Base-by-base conservation (phyloP, 2,888 invertebrate genomes). In the Portevinia maculata region DNA sequence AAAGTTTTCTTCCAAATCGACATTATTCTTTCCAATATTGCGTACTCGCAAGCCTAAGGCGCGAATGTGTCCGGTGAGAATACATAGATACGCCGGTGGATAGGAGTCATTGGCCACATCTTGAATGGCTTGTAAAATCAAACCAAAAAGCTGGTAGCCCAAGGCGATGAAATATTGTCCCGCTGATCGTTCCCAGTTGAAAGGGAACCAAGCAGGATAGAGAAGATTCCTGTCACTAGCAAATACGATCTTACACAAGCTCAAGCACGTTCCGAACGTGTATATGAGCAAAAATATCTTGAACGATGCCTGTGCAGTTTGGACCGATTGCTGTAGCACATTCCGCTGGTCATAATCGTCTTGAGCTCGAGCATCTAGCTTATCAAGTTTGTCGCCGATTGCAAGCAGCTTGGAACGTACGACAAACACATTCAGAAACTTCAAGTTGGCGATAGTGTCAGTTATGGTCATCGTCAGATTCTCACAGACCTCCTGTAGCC, bases 31-130 rank as follows among this genome's bases (percentile, higher is more conserved):
- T 30, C 88, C 89, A 39, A 89, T 86, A 2, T 86, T 84, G 11
- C 85, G 79, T 2, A 90, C 85, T n/a, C 90, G 85, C 41, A 88
- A 28, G 62, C 86, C 86, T 28, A 89, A 41, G 0, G 87, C 87
- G 11, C 86, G 86, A 86, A 89, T 87, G 53, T 89, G 90, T 1
- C 87, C 88, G 0, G 87, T 87, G 1, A 89, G 85, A 8, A 88
- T 79, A 69, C 87, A 86, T 9, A 89, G 79, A 81, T 87, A 89
- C 0, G 89, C 87, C 0, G 89, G 87, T 15, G 89, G 90, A 85
- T 89, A 90, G 0, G 90, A 89, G 69, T 90, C 89, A 62, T 85
- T 88, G n/a, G 87, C 88, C 8, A 87, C 88, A 73, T 89, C 86
- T 83, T 89, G 89, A 28, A 88, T 17, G 0, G 88, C 88, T 69